These are phyloP conservation scores for Drosophila eohydei DNA, from an alignment of 2,888 invertebrate genomes.

Conservation along the genomic window DNA sequence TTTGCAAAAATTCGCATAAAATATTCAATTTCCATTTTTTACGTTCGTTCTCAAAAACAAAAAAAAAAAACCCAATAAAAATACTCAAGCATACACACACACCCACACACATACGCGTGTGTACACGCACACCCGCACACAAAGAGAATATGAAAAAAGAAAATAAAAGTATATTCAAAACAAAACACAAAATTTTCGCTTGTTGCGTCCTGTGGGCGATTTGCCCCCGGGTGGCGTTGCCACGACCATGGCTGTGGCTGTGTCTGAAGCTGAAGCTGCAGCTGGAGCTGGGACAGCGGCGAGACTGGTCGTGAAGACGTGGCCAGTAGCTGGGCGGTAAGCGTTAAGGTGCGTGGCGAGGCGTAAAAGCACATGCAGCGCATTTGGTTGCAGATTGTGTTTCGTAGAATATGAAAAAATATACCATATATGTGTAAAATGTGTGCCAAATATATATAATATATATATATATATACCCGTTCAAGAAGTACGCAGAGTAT, in stretches of 20 bases:
- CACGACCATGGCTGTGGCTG: not conserved
- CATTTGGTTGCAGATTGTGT: slow-evolving; percentile 57
- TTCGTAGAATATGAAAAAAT: slow-evolving; percentile 29
- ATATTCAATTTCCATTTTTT: slow-evolving; percentile 67
- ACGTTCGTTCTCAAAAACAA: slow-evolving; percentile 43
- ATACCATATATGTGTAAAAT: not conserved
- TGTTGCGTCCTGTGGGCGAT: slow-evolving; percentile 52
- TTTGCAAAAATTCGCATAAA: slow-evolving; percentile 50
- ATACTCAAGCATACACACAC: slow-evolving; percentile 20
- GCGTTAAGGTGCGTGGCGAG: slow-evolving; percentile 44
- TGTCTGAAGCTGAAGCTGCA: not conserved
- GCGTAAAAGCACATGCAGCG: slow-evolving; percentile 61
- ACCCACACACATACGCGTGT: slow-evolving; percentile 5
- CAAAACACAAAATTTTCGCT: slow-evolving; percentile 56
- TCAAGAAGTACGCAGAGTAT: not conserved
- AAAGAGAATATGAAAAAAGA: slow-evolving; percentile 16
- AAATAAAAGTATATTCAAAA: slow-evolving; percentile 43
- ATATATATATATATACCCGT: not conserved
- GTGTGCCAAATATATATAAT: not conserved
- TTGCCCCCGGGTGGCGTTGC: slow-evolving; percentile 1
- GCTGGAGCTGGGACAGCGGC: not conserved
- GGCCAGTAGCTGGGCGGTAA: not conserved
- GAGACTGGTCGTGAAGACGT: not conserved
- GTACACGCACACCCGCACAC: slow-evolving; percentile 3
- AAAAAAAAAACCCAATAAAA: slow-evolving; percentile 38